These are phyloP conservation scores for Halocynthia aurantium DNA, from an alignment of 23 tunicate genomes.

Conservation along the genomic window DNA sequence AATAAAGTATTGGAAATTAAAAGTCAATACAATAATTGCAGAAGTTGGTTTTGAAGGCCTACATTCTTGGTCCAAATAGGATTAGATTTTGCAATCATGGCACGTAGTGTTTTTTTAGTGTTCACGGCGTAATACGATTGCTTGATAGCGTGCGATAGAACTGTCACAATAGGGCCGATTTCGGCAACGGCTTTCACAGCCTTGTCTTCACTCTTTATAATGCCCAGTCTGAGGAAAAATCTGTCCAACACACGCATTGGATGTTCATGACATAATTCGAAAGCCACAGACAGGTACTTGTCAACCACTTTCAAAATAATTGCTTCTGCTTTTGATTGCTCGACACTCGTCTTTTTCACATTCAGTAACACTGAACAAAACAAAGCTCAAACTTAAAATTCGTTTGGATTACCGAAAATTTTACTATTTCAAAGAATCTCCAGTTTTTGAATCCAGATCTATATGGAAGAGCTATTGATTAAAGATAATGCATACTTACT, in stretches of 20 bases:
- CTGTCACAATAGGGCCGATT: conserved; percentile 23
- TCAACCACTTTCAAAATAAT: neutral
- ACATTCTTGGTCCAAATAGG: conserved; percentile 32
- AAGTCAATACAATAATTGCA: conserved; percentile 42
- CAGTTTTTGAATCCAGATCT: conserved; percentile 12
- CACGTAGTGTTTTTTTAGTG: conserved; percentile 32
- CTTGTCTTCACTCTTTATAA: conserved; percentile 73
- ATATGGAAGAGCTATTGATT: neutral
- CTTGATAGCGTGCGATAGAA: conserved; percentile 45
- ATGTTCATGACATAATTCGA: conserved; percentile 57
- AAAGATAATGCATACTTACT: conserved; percentile 6
- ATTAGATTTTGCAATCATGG: conserved; percentile 48
- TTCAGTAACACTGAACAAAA: too few relatives aligned
- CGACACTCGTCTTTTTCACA: too few relatives aligned
- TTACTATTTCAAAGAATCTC: conserved; percentile 22
- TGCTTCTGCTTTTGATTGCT: too few relatives aligned
- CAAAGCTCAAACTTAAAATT: too few relatives aligned
- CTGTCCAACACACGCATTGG: conserved; percentile 64
- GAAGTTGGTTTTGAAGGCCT: conserved; percentile 29
- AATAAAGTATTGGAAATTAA: neutral
- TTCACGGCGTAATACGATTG: conserved; percentile 60
- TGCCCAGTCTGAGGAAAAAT: conserved; percentile 46
- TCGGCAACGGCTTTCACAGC: conserved; percentile 26
- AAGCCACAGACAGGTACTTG: conserved; percentile 36
- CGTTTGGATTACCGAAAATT: too few relatives aligned